Percentiles rank a stretch among this genome's conserved stretches.
Conservation (phyloP, 2,113 vertebrate genomes). For the Phoenicopterus ruber region DNA sequence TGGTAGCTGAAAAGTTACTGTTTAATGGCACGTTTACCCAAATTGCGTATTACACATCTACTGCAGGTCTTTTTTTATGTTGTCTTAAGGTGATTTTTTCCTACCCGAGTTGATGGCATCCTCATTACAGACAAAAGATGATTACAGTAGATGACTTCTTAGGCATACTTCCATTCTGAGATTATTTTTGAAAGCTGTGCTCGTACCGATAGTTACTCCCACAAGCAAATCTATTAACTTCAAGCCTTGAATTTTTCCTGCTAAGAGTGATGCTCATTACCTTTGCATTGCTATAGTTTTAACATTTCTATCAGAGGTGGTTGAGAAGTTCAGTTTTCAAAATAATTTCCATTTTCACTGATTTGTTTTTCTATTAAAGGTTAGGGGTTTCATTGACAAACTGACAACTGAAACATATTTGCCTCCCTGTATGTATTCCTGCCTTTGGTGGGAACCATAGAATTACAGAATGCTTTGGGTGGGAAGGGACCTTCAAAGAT, state of each 20-base stretch:
- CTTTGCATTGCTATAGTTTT: background rate
- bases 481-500: background rate
- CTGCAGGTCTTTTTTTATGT: background rate
- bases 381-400: background rate
- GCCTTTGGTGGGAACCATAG: background rate
- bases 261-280: background rate
- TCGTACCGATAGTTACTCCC: background rate
- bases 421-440: accelerated
- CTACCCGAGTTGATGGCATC: background rate
- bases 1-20: background rate
- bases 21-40: background rate
- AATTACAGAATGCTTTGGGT: background rate
- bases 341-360: background rate
- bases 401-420: background rate
- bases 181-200: background rate
- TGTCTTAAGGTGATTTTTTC: background rate
- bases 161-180: background rate
- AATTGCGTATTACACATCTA: background rate
- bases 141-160: background rate
- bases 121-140: background rate
- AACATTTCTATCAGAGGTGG: background rate
- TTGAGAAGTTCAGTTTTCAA: background rate
- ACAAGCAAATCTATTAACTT: background rate
- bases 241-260: background rate
- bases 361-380: background rate